Base-by-base conservation (phyloP, 2,888 invertebrate species). In the Mamestra brassicae region DNA sequence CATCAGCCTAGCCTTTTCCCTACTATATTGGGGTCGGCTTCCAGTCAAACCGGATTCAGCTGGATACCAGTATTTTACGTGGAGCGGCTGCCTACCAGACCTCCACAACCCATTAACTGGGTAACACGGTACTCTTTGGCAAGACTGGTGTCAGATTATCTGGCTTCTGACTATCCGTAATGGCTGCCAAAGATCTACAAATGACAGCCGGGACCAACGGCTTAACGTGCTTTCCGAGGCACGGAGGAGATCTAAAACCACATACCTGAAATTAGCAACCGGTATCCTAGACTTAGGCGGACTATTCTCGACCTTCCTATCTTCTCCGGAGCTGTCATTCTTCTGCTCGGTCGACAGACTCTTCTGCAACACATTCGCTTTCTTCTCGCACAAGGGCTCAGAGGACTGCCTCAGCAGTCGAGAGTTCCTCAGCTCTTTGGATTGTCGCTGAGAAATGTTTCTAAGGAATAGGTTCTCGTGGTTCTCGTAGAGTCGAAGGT, bases 221-320 rank as follows among this genome's bases (percentile, higher is more conserved):
- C n/a, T n/a, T n/a, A n/a, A n/a, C n/a, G n/a, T n/a, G n/a, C n/a
- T n/a, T n/a, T n/a, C n/a, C n/a, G n/a, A n/a, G n/a, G n/a, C n/a
- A n/a, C n/a, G n/a, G n/a, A n/a, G 38, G 2, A 38, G 38, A 38
- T 38, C 52, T 45, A 45, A 62, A 26, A 57, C 58, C 63, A 76
- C 71, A 66, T 74, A 96, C 34, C 95, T 88, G 80, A 97, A 97
- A 75, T 95, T 96, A 1, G 96, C 95, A 0, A 97, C 94, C 0
- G 97, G 97, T 71, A 97, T 97, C 54, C 96, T 87, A 0, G 95
- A 95, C 79, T 93, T 93, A 0, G 94, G 94, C 0, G 94, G 94
- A 62, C 94, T 94, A 54, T 90, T 90, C 60, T 90, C 92, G 5
- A 88, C 78, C 57, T 89, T 91, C 7, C 81, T 90, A 0, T 91